A percentile compares a stretch with the other conserved stretches of the same genome.
phyloP scores from a whole-genome alignment of 2,113 vertebrate species.

The Pandion haliaetus region DNA sequence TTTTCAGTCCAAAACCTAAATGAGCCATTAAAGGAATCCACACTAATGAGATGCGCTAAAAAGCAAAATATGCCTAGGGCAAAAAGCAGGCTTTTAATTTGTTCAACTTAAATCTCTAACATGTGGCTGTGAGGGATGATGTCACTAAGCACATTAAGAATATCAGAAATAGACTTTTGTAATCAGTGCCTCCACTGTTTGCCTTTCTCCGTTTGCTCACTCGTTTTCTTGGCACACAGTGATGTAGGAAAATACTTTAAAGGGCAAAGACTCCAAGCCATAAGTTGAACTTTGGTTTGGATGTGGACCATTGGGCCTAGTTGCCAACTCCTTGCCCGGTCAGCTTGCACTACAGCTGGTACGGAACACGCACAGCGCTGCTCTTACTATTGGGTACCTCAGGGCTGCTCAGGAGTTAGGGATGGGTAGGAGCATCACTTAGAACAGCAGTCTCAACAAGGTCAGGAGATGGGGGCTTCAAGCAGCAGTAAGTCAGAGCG shows the following conservation, averaged over 20 bases:
- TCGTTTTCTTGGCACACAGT: not conserved
- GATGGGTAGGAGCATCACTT: not conserved
- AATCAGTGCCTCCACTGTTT: not conserved
- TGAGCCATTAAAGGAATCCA: constrained; percentile 15
- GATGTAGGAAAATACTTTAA: not conserved
- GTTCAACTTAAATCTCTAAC: not conserved
- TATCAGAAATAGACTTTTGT: constrained; percentile 9
- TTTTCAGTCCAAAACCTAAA: not conserved
- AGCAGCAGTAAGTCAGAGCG: not conserved
- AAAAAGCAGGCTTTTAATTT: constrained; percentile 38
- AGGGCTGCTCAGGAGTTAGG: not conserved
- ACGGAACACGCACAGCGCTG: not conserved
- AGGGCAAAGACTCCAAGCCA: not conserved
- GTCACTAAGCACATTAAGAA: not conserved
- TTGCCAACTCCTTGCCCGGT: not conserved
- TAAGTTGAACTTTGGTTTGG: not conserved
- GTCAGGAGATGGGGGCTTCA: not conserved
- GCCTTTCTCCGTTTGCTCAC: not conserved
- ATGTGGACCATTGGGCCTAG: not conserved
- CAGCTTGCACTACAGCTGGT: not conserved
- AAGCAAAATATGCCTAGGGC: not conserved
- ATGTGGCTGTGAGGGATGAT: constrained; percentile 34
- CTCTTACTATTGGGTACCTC: not conserved
- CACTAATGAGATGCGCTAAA: not conserved
- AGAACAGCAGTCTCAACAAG: not conserved